Conservation (phyloP, 2,113 vertebrate species). For the Rhea pennata region DNA sequence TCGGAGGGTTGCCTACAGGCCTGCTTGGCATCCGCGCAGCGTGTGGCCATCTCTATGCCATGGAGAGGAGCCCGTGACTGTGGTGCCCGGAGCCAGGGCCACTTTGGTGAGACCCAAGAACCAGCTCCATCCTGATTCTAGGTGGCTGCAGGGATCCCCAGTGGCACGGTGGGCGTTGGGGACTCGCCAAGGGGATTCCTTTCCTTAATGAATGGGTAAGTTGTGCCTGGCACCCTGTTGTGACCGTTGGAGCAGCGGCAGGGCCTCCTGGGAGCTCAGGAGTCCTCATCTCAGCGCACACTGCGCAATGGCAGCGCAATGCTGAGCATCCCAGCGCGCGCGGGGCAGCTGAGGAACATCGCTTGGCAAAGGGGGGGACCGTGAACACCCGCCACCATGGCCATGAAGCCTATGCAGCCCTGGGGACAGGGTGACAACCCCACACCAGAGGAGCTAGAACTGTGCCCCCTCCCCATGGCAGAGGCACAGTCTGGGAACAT, state of each 20-base stretch:
- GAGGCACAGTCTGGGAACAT: neutral
- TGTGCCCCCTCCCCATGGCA: rapidly evolving
- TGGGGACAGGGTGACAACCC: neutral
- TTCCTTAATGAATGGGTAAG: rapidly evolving
- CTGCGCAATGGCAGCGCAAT: neutral
- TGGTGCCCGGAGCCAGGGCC: no score
- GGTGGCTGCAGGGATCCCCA: neutral
- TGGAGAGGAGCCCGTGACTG: neutral
- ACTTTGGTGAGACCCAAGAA: neutral
- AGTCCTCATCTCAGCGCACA: rapidly evolving
- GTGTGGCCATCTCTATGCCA: neutral
- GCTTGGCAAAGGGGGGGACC: neutral
- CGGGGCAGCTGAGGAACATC: neutral
- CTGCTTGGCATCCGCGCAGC: rapidly evolving
- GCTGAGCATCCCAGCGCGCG: neutral
- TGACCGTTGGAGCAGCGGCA: rapidly evolving
- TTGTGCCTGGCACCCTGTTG: rapidly evolving
- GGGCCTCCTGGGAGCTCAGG: neutral
- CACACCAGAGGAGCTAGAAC: neutral
- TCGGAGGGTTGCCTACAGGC: neutral
- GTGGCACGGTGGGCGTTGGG: neutral
- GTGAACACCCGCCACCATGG: rapidly evolving
- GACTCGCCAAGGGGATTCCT: neutral
- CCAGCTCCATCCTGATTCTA: neutral
- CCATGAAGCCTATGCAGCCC: rapidly evolving